phyloP scores from a whole-genome alignment of 2,113 vertebrate species.

The Candoia aspera region DNA sequence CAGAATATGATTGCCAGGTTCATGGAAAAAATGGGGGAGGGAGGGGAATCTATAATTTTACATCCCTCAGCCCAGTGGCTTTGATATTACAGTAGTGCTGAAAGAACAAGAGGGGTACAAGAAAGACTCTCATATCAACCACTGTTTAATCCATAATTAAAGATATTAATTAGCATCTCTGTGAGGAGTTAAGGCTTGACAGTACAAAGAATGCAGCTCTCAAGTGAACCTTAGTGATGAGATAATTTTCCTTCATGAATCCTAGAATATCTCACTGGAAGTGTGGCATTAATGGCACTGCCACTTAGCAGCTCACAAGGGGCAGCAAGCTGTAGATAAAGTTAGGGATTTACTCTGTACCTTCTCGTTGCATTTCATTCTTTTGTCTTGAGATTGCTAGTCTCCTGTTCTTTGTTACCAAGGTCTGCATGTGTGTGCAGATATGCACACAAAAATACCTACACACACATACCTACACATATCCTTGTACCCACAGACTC shows the following conservation, averaged over 20 bases:
- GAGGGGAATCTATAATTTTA: slow-evolving; percentile 50
- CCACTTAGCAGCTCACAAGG: background rate
- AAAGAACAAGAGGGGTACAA: slow-evolving; percentile 53
- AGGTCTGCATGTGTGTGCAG: background rate
- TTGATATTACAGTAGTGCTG: slow-evolving; percentile 51
- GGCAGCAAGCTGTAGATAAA: background rate
- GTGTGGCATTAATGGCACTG: background rate
- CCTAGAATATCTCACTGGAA: slow-evolving; percentile 27
- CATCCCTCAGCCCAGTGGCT: slow-evolving; percentile 62
- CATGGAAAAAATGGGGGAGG: slow-evolving; percentile 47
- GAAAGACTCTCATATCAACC: slow-evolving; percentile 51
- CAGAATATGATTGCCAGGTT: slow-evolving; percentile 49
- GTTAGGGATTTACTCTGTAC: background rate
- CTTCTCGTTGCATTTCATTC: background rate
- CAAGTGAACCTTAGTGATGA: slow-evolving; percentile 50
- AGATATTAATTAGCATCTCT: slow-evolving; percentile 63
- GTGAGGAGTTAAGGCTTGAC: slow-evolving; percentile 58
- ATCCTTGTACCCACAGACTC: background rate
- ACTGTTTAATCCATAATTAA: slow-evolving; percentile 67
- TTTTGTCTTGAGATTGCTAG: background rate
- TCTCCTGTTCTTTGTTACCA: background rate
- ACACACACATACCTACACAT: background rate
- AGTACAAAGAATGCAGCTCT: slow-evolving; percentile 41
- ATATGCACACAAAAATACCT: background rate
- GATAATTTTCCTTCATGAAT: slow-evolving; percentile 40